Percentiles rank a stretch among this genome's conserved stretches.
These are phyloP conservation scores for Podarcis siculus DNA, from an alignment of 2,797 vertebrate genomes.

Conservation along the genomic window DNA sequence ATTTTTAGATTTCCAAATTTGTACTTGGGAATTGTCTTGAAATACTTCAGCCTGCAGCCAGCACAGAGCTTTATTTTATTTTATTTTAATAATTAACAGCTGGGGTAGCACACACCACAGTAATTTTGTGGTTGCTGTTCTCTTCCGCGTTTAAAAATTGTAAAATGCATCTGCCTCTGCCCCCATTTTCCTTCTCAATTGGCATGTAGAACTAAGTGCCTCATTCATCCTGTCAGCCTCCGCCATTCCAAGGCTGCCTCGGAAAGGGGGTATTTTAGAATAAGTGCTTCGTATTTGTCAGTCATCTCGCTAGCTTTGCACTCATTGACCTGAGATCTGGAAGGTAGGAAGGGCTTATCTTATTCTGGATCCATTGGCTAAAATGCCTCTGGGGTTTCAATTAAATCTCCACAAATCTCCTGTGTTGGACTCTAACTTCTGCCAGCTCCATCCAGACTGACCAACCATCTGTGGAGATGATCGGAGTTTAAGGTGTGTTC, in stretches of 20 bases:
- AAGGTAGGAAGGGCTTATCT: neutral
- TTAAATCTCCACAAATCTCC: neutral
- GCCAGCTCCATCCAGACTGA: neutral
- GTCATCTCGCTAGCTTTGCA: neutral
- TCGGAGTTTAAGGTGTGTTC: neutral
- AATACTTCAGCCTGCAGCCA: constrained; percentile 53
- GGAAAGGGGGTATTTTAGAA: neutral
- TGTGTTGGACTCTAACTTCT: neutral
- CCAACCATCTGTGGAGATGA: neutral
- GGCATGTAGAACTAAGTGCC: neutral
- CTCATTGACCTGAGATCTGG: neutral
- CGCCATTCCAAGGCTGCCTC: constrained; percentile 12
- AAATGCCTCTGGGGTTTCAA: neutral
- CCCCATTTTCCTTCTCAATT: neutral
- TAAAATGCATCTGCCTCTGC: neutral
- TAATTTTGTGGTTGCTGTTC: constrained; percentile 42
- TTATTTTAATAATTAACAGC: neutral
- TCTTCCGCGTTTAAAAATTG: constrained; percentile 33
- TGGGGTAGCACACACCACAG: constrained; percentile 19
- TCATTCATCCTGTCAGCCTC: constrained; percentile 31
- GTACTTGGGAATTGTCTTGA: constrained; percentile 58
- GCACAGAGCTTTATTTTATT: neutral
- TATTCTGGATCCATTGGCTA: too few relatives aligned
- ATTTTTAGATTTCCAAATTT: constrained; percentile 64
- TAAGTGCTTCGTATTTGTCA: neutral